Evolutionary conservation across 1,140 invertebrate genomes (phyloP).

Genomic region (Drosophila equinoxialis): DNA sequence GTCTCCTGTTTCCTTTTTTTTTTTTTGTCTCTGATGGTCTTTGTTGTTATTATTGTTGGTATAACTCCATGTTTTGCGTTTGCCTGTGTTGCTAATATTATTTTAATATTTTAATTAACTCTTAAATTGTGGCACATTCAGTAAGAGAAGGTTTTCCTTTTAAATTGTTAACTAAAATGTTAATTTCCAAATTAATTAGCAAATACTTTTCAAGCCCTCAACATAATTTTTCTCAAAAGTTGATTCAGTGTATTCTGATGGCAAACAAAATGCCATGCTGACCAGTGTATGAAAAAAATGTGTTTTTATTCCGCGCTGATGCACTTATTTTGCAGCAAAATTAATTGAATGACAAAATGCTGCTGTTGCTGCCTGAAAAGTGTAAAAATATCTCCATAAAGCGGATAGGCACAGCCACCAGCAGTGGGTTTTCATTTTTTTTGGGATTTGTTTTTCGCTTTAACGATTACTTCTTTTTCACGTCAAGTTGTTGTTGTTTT

Average conservation of each 20-base stretch:
- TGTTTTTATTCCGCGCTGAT: slow-evolving; percentile 13
- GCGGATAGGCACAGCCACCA: slow-evolving; percentile 16
- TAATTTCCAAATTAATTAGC: no score
- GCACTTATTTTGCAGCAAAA: slow-evolving; percentile 56
- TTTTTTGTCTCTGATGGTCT: slow-evolving; percentile 8
- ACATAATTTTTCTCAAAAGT: no score
- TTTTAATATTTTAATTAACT: slow-evolving; percentile 73
- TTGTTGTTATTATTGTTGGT: slow-evolving; percentile 13
- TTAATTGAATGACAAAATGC: slow-evolving; percentile 74
- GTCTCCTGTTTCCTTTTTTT: slow-evolving; percentile 21
- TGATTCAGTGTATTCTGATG: no score
- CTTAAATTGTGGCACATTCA: slow-evolving; percentile 49
- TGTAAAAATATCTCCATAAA: slow-evolving; percentile 41
- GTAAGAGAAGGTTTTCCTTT: neutral
- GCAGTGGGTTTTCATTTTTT: slow-evolving; percentile 38
- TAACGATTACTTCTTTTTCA: slow-evolving; percentile 50
- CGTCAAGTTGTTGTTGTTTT: slow-evolving; percentile 8
- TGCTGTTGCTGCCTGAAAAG: slow-evolving; percentile 35
- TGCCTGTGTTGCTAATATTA: slow-evolving; percentile 13
- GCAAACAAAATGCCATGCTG: neutral
- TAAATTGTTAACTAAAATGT: no score
- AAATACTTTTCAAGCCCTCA: no score
- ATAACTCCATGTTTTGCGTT: neutral
- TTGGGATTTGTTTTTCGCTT: no score
- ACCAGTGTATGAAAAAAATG: no score